Evolutionary conservation across 2,888 invertebrate genomes (phyloP).

Genomic region (Catocala sponsa): DNA sequence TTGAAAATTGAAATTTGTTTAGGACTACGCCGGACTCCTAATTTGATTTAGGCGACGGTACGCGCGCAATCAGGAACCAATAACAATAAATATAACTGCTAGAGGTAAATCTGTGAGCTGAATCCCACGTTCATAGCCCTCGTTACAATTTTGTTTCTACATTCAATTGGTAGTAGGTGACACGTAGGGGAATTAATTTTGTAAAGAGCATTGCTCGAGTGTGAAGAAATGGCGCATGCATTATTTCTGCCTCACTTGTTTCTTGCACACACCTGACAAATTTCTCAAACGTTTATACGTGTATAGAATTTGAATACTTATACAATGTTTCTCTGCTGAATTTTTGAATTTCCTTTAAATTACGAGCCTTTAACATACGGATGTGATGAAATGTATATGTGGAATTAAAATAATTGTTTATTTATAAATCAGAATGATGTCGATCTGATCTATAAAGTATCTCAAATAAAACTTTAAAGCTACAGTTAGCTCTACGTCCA

Average conservation of each 20-base stretch:
- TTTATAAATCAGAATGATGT: no score
- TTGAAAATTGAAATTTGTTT: slow-evolving; percentile 88
- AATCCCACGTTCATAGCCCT: slow-evolving; percentile 61
- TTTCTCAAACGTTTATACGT: slow-evolving; percentile 30
- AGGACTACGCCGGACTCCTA: slow-evolving; percentile 79
- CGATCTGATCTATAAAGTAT: no score
- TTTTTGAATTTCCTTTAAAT: not conserved
- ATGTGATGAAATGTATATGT: not conserved
- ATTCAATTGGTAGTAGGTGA: slow-evolving; percentile 49
- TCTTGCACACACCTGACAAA: slow-evolving; percentile 46
- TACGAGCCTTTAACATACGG: not conserved
- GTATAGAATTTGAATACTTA: not conserved
- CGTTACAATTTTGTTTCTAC: slow-evolving; percentile 55
- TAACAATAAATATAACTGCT: slow-evolving; percentile 80
- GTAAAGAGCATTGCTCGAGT: slow-evolving; percentile 57
- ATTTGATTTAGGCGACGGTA: slow-evolving; percentile 80
- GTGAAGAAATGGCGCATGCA: slow-evolving; percentile 47
- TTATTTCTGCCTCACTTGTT: slow-evolving; percentile 49
- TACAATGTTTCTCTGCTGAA: not conserved
- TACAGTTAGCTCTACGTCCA: no score
- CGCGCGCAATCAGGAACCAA: slow-evolving; percentile 75
- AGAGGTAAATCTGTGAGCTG: slow-evolving; percentile 67
- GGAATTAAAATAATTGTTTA: no score
- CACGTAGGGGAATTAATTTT: slow-evolving; percentile 61
- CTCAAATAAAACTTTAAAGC: no score